These are phyloP conservation scores for Parapristionchus giblindavisi DNA, from an alignment of 2,888 invertebrate genomes.

Conservation along the genomic window DNA sequence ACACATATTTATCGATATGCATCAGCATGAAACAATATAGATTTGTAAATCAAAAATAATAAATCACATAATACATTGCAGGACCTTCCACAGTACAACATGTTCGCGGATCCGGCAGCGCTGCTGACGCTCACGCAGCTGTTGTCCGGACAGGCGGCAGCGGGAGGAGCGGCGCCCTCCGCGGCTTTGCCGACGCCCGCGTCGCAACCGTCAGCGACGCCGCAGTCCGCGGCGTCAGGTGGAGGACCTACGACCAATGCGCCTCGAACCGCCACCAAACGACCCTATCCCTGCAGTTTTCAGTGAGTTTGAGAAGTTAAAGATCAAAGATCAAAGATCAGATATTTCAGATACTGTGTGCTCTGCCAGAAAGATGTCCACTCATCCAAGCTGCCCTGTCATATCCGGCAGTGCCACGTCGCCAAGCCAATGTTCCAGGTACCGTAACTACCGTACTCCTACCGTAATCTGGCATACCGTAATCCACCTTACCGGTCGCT, in stretches of 20 bases:
- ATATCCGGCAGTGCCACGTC: slow-evolving; percentile 68
- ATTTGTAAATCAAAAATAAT: too few relatives aligned
- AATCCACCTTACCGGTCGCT: background rate
- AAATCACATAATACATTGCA: background rate
- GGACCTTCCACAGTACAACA: slow-evolving; percentile 27
- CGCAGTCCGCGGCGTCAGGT: background rate
- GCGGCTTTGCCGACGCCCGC: slow-evolving; percentile 7
- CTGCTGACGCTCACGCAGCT: slow-evolving; percentile 26
- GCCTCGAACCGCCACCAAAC: slow-evolving; percentile 2
- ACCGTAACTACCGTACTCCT: slow-evolving; percentile 42
- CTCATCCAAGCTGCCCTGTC: slow-evolving; percentile 67
- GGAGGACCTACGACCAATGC: background rate
- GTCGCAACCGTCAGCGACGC: background rate
- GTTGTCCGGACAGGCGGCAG: background rate
- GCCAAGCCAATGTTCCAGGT: slow-evolving; percentile 68
- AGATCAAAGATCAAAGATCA: too few relatives aligned
- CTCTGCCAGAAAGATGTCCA: slow-evolving; percentile 59
- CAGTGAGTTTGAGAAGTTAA: too few relatives aligned
- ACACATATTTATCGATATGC: too few relatives aligned
- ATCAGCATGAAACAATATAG: too few relatives aligned
- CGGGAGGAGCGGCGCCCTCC: background rate
- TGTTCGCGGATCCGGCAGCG: slow-evolving; percentile 31
- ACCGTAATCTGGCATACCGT: background rate
- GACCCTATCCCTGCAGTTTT: slow-evolving; percentile 21
- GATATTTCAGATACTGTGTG: too few relatives aligned